A percentile compares a stretch with the other conserved stretches of the same genome.
phyloP scores from a whole-genome alignment of 1,140 invertebrate species.

The Neomicropteryx cornuta region DNA sequence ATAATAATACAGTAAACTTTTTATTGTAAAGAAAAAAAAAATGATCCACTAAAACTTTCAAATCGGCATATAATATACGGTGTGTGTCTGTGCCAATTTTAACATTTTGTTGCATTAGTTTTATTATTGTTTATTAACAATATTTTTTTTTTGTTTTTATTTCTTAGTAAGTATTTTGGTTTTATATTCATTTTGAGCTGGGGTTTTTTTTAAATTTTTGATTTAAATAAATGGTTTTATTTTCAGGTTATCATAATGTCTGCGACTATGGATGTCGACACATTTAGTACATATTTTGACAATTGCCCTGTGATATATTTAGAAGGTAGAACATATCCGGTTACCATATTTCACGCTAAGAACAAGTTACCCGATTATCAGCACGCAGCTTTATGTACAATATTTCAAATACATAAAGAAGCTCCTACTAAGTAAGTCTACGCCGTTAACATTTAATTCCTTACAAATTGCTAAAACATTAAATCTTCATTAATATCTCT shows the following conservation, averaged over 20 bases:
- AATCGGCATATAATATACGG: too few relatives aligned
- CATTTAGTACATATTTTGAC: conserved; percentile 86
- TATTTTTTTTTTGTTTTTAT: too few relatives aligned
- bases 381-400: conserved; percentile 66
- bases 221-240: conserved; percentile 10
- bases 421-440: conserved; percentile 63
- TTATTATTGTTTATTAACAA: too few relatives aligned
- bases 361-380: conserved; percentile 78
- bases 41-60: too few relatives aligned
- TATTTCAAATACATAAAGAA: conserved; percentile 85
- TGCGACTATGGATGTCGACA: conserved; percentile 91
- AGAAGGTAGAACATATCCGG: conserved; percentile 78
- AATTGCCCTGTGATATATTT: conserved; percentile 78
- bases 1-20: too few relatives aligned
- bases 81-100: too few relatives aligned
- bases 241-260: conserved; percentile 79
- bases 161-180: too few relatives aligned
- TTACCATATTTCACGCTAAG: conserved; percentile 68
- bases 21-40: too few relatives aligned
- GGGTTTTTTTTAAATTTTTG: too few relatives aligned
- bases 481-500: conserved; percentile 22
- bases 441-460: conserved; percentile 7
- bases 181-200: too few relatives aligned
- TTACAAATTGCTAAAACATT: background rate
- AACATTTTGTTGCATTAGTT: too few relatives aligned